Percentiles rank a stretch among this genome's conserved stretches.
Conservation (phyloP, 2,797 vertebrate species). For the Anguilla obscura region DNA sequence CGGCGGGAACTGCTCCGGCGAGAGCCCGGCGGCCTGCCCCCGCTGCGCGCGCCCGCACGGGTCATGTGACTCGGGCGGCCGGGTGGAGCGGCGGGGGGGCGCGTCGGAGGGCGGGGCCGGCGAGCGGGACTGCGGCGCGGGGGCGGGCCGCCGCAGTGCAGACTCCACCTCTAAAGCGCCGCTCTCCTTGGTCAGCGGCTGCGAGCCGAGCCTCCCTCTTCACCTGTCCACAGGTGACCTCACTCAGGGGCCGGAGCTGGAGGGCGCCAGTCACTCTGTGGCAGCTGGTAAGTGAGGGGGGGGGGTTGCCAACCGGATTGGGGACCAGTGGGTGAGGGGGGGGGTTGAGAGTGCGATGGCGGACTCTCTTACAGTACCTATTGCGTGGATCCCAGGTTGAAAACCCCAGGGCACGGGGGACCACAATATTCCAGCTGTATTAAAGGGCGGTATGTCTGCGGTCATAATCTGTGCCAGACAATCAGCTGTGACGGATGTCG, state of each 20-base stretch:
- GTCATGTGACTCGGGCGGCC: conserved; percentile 54
- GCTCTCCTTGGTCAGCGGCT: conserved; percentile 42
- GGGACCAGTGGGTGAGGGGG: neutral
- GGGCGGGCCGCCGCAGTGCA: conserved; percentile 63
- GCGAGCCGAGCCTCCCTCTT: neutral
- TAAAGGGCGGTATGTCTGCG: too few species aligned
- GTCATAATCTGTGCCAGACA: neutral
- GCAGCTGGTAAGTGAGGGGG: conserved; percentile 12
- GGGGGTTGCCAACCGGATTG: neutral
- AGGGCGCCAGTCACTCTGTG: neutral
- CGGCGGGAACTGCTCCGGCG: conserved; percentile 38
- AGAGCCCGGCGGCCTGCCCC: conserved; percentile 34
- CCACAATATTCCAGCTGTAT: neutral
- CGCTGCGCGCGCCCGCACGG: conserved; percentile 23
- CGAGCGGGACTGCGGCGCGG: conserved; percentile 47
- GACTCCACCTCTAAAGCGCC: conserved; percentile 63
- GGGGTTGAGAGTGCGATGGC: neutral
- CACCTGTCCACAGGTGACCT: conserved; percentile 3
- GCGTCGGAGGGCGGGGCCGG: conserved; percentile 50
- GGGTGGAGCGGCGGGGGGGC: conserved; percentile 44
- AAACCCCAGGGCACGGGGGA: neutral
- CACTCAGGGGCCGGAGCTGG: neutral
- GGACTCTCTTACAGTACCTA: neutral
- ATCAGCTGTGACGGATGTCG: neutral
- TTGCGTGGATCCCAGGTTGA: neutral